Percentiles rank a stretch among this genome's conserved stretches.
phyloP scores from a whole-genome alignment of 2,888 invertebrate genomes.

The Epirrhoe alternata region DNA sequence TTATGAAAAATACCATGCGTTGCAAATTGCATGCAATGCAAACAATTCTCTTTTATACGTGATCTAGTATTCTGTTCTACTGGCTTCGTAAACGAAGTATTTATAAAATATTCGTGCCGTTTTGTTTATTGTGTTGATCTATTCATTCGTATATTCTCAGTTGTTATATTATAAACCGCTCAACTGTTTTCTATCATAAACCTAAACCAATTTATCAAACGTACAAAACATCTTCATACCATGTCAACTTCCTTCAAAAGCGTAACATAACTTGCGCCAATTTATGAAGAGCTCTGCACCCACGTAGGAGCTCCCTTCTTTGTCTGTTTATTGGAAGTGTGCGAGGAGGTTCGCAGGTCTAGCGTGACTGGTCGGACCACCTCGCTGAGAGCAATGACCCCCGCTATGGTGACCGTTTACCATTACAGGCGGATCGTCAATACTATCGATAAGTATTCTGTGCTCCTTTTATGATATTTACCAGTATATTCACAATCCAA shows the following conservation, averaged over 20 bases:
- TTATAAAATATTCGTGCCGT: not conserved
- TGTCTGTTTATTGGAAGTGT: not conserved
- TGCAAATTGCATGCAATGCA: not conserved
- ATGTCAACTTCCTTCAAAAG: conserved; percentile 45
- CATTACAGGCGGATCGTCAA: conserved; percentile 46
- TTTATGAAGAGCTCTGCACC: conserved; percentile 29
- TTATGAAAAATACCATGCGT: not conserved
- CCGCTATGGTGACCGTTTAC: conserved; percentile 52
- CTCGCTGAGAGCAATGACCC: conserved; percentile 53
- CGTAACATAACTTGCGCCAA: conserved; percentile 35
- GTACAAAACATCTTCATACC: conserved; percentile 39
- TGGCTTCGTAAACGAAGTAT: conserved; percentile 1
- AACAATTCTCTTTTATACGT: not conserved
- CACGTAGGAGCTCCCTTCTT: conserved; percentile 20
- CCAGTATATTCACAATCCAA: conserved; percentile 31
- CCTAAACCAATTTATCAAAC: conserved; percentile 42
- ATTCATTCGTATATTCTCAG: not conserved
- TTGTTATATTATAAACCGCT: not conserved
- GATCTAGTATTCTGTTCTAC: not conserved
- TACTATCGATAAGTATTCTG: conserved; percentile 47
- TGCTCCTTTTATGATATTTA: conserved; percentile 37
- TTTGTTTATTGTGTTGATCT: conserved; percentile 9
- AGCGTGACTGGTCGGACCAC: conserved; percentile 36
- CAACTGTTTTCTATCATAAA: conserved; percentile 23
- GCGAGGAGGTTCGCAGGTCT: conserved; percentile 29